Conservation (phyloP, 2,113 vertebrate genomes). For the Puffinus mauretanicus region DNA sequence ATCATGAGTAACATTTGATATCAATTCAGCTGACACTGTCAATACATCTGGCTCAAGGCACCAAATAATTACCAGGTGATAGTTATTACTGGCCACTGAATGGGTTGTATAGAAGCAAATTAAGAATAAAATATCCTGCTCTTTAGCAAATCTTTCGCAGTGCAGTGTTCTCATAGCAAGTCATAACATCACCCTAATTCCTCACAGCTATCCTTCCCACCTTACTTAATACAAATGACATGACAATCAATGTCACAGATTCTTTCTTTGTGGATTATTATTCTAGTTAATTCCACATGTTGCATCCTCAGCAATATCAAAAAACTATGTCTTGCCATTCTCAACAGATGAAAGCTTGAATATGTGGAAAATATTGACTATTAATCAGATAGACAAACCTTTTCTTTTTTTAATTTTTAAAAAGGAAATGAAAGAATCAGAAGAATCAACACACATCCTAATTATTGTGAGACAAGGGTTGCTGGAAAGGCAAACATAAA, state of each 20-base stretch:
- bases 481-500: constrained; percentile 20
- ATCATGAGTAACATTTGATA: neutral
- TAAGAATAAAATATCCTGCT: neutral
- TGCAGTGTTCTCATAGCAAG: neutral
- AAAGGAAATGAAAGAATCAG: neutral
- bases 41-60: neutral
- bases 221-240: constrained; percentile 40
- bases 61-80: neutral
- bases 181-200: constrained; percentile 29
- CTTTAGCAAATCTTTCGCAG: neutral
- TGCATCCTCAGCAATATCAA: neutral
- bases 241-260: constrained; percentile 42
- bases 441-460: neutral
- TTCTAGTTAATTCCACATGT: constrained; percentile 36
- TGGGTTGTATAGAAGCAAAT: neutral
- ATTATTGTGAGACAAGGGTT: neutral
- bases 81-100: neutral
- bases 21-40: neutral
- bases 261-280: constrained; percentile 22
- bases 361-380: neutral
- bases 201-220: neutral
- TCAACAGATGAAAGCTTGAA: neutral
- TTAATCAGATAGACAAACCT: neutral
- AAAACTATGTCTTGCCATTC: neutral
- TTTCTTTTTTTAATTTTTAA: neutral